Evolutionary conservation across 2,797 vertebrate species (phyloP), one percentile per base, ranked within the genome.

Genomic region (Dallia pectoralis): DNA sequence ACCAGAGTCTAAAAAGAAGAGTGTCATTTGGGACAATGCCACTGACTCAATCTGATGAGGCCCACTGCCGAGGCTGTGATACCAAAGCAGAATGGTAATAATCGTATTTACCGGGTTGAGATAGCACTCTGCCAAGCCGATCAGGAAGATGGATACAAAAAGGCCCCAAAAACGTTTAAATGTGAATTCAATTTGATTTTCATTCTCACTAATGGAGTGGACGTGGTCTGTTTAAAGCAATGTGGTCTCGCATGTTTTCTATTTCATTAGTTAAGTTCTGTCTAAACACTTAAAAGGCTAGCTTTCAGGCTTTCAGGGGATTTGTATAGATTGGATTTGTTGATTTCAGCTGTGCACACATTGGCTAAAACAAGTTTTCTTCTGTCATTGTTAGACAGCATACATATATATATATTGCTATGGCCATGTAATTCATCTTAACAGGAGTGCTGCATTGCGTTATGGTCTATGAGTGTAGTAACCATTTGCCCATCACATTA

Each of bases 1-100:
- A 44, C 40, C 8, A 44, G 40, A 14, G 12, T 12, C 40, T 7
- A 59, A 25, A 19, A 25, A 25, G 22, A 59, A 59, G 11, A 25
- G 22, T 25, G 3, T 25, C 53, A 59, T 59, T 59, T 27, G 53
- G 22, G 53, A 59, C 22, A 3, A 59, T 25, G 22, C 11, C 53
- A 14, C 22, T 27, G 22, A 59, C 53, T 59, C 53, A 59, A 56
- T 56, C 53, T 56, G 61, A 63, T 63, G 29, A 16, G 27, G 29
- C 61, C 15, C 29, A 63, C 27, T 30, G 29, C 14, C 18, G 15
- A n/a, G 61, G 25, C 16, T 75, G 40, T 40, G 66, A 72, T 66
- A 56, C 59, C 61, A 71, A 72, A 44, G 71, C 36, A 79, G 62
- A 66, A 67, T 66, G 61, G 29, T 76, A 74, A 78, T 80, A 66